A percentile compares a stretch with the other conserved stretches of the same genome.
Conservation (phyloP, 2,888 invertebrate species). For the Anthrax anthrax region DNA sequence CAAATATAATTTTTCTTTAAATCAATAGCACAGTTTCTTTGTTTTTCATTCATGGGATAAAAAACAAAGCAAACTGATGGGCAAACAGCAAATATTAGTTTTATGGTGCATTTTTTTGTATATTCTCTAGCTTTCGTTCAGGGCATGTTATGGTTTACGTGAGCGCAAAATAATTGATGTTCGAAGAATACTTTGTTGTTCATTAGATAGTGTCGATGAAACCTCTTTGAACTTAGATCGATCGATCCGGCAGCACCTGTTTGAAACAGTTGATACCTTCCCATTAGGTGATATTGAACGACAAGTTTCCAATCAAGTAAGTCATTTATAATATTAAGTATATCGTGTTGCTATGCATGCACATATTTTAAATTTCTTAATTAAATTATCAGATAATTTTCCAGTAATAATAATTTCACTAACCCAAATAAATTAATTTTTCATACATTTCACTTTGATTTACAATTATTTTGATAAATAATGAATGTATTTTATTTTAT, state of each 20-base stretch:
- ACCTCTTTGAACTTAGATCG: constrained; percentile 37
- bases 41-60: no score
- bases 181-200: constrained; percentile 42
- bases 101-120: constrained; percentile 1
- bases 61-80: no score
- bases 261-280: constrained; percentile 54
- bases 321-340: not conserved
- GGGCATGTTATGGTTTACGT: constrained; percentile 54
- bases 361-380: not conserved
- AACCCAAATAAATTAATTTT: constrained; percentile 1
- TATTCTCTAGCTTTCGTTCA: constrained; percentile 50
- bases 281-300: constrained; percentile 52
- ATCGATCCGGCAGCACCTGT: constrained; percentile 49
- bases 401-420: constrained; percentile 5
- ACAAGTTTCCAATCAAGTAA: constrained; percentile 47
- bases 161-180: constrained; percentile 60
- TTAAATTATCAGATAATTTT: not conserved
- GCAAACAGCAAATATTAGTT: no score
- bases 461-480: no score
- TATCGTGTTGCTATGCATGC: not conserved
- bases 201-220: constrained; percentile 35
- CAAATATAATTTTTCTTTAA: no score
- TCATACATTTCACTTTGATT: not conserved
- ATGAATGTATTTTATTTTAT: no score
- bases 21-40: no score